These are phyloP conservation scores for Drosophila nr. perissopoda DNA, from an alignment of 2,888 invertebrate genomes.

Conservation along the genomic window DNA sequence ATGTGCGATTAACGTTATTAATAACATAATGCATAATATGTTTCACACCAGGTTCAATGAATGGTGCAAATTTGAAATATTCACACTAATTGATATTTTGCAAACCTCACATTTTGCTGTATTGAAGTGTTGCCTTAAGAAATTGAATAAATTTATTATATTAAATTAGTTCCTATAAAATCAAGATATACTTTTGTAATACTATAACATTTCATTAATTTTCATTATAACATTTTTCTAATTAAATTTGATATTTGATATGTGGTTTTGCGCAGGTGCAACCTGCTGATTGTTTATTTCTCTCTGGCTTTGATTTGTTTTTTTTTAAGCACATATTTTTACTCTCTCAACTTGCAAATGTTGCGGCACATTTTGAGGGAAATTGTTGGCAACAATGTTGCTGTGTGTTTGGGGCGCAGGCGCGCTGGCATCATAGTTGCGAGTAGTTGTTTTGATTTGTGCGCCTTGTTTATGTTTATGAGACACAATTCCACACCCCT, in stretches of 20 bases:
- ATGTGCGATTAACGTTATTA: slow-evolving; percentile 20
- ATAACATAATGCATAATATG: slow-evolving; percentile 13
- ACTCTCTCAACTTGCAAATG: slow-evolving; percentile 48
- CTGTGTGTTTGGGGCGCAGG: slow-evolving; percentile 36
- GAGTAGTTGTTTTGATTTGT: slow-evolving; percentile 40
- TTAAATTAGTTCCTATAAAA: not conserved
- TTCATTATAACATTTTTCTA: not conserved
- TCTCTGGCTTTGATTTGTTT: slow-evolving; percentile 9
- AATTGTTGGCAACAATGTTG: slow-evolving; percentile 50
- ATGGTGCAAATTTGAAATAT: not conserved
- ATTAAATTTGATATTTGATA: not conserved
- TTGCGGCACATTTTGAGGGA: slow-evolving; percentile 33
- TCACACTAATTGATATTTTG: not conserved
- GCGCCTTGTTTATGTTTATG: slow-evolving; percentile 62
- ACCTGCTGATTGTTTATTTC: not conserved
- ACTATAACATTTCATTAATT: not conserved
- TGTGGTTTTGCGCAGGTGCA: slow-evolving; percentile 3
- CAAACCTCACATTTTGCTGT: not conserved
- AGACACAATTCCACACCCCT: not conserved
- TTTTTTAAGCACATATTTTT: not conserved
- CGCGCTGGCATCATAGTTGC: slow-evolving; percentile 57
- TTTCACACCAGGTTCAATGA: slow-evolving; percentile 5
- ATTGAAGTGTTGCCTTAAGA: not conserved
- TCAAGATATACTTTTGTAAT: not conserved
- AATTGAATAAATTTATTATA: not conserved